phyloP scores from a whole-genome alignment of 2,888 invertebrate species.

The Trachelus troglodyta region DNA sequence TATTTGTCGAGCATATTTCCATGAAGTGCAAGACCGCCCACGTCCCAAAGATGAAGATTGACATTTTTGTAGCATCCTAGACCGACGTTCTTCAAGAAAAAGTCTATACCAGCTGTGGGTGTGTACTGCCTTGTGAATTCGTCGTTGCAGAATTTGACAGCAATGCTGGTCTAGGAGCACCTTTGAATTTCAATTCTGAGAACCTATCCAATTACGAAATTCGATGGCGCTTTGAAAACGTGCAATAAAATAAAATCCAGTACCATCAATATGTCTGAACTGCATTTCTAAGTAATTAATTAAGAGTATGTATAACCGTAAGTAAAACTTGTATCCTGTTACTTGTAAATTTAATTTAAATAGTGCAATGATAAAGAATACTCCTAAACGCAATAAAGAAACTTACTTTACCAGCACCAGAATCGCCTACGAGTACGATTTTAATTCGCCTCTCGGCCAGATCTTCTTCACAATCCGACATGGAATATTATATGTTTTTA shows the following conservation, averaged over 20 bases:
- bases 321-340: background rate
- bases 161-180: slow-evolving; percentile 71
- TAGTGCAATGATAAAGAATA: background rate
- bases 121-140: slow-evolving; percentile 73
- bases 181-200: slow-evolving; percentile 7
- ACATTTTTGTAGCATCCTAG: slow-evolving; percentile 72
- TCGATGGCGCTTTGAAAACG: background rate
- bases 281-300: slow-evolving; percentile 29
- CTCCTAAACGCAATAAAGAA: background rate
- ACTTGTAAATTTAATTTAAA: background rate
- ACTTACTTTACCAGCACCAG: slow-evolving; percentile 85
- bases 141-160: slow-evolving; percentile 75
- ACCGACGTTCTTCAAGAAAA: slow-evolving; percentile 75
- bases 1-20: slow-evolving; percentile 85
- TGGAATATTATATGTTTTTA: slow-evolving; percentile 44
- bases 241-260: background rate
- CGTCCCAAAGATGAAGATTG: slow-evolving; percentile 84
- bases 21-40: slow-evolving; percentile 81
- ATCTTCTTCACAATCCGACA: slow-evolving; percentile 78
- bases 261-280: slow-evolving; percentile 65
- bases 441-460: slow-evolving; percentile 75
- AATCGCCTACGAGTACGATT: slow-evolving; percentile 83
- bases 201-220: background rate
- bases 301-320: background rate
- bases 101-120: slow-evolving; percentile 80